Conservation (phyloP, 2,113 vertebrate genomes). For the Shinisaurus crocodilurus region DNA sequence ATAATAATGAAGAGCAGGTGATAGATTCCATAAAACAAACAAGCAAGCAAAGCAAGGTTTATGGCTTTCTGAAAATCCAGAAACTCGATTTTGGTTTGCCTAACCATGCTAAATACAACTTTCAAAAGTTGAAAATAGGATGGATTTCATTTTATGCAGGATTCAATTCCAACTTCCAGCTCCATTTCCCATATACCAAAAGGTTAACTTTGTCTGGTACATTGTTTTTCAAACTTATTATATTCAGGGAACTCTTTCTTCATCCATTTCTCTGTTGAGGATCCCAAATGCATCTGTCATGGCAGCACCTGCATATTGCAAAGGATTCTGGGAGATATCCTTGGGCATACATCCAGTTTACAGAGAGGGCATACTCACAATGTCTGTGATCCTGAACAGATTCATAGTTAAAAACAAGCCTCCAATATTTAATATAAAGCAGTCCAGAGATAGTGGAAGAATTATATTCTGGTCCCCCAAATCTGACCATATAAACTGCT, state of each 20-base stretch:
- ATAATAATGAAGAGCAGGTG: no score
- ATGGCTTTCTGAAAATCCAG: neutral
- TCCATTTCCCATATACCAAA: neutral
- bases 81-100: neutral
- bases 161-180: neutral
- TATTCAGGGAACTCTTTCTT: neutral
- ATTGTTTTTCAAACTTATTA: neutral
- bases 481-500: no score
- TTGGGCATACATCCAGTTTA: neutral
- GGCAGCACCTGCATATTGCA: neutral
- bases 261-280: neutral
- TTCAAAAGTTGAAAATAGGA: neutral
- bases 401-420: neutral
- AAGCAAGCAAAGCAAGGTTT: neutral
- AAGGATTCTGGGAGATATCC: neutral
- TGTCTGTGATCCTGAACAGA: neutral
- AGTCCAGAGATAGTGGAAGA: no score
- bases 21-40: no score
- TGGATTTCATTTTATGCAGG: neutral
- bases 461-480: no score
- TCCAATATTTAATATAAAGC: no score
- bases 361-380: neutral
- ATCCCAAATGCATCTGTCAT: no score
- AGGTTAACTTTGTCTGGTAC: no score
- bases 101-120: neutral